These are phyloP conservation scores for Jaculus jaculus DNA, from an alignment of 2,113 vertebrate species.

Conservation along the genomic window DNA sequence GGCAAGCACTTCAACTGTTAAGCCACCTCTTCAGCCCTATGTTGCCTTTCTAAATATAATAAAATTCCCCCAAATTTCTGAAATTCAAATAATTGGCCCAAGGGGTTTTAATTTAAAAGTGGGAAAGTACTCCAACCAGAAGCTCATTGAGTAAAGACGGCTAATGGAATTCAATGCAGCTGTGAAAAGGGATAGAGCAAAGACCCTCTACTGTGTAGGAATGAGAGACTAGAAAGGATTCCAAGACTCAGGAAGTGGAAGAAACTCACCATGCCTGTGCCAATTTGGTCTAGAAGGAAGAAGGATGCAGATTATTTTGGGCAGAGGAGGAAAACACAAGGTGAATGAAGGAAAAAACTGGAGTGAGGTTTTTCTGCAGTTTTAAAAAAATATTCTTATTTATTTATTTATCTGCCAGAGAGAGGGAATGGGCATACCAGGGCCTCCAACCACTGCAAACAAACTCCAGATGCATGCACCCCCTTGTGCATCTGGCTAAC, in stretches of 20 bases:
- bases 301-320: not conserved
- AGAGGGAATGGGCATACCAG: too few species aligned
- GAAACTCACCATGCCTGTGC: not conserved
- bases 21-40: too few species aligned
- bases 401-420: too few species aligned
- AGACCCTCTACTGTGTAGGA: not conserved
- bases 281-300: not conserved
- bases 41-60: not conserved
- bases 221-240: not conserved
- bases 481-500: too few species aligned
- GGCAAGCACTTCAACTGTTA: too few species aligned
- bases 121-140: not conserved
- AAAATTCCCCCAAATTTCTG: not conserved
- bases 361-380: too few species aligned
- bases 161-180: not conserved
- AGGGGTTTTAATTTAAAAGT: not conserved
- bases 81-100: not conserved
- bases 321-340: too few species aligned
- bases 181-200: not conserved
- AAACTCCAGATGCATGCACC: too few species aligned
- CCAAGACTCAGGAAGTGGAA: not conserved
- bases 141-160: not conserved
- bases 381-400: too few species aligned
- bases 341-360: rapidly evolving
- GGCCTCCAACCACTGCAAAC: too few species aligned